Conservation (phyloP, 2,113 vertebrate species). For the Turdus rufiventris region DNA sequence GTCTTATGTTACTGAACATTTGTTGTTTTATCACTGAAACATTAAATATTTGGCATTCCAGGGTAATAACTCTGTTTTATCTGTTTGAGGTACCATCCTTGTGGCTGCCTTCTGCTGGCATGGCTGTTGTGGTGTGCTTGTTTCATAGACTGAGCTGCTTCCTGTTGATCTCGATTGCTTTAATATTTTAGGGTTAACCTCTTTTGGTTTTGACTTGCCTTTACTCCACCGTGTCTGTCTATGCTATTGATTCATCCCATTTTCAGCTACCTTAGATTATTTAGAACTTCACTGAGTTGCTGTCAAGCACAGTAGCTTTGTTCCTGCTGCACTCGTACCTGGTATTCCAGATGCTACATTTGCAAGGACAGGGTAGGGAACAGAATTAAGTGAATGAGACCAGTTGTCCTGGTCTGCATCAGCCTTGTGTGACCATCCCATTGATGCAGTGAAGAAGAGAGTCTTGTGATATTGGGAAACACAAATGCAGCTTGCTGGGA, state of each 20-base stretch:
- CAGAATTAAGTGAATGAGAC: neutral
- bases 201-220: neutral
- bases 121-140: neutral
- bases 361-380: neutral
- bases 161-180: neutral
- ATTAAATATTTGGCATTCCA: constrained; percentile 34
- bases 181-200: neutral
- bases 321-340: neutral
- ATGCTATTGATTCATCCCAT: neutral
- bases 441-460: neutral
- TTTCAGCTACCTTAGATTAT: neutral
- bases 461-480: neutral
- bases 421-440: neutral
- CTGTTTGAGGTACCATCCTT: neutral
- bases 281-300: neutral
- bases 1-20: neutral
- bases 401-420: neutral
- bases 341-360: neutral
- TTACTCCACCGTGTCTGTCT: neutral
- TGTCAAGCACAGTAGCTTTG: neutral
- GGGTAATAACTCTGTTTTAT: neutral
- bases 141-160: neutral
- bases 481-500: neutral
- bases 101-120: neutral
- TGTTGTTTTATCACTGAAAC: constrained; percentile 29